Base-by-base conservation (phyloP, 2,113 vertebrate genomes). In the Grammomys surdaster region DNA sequence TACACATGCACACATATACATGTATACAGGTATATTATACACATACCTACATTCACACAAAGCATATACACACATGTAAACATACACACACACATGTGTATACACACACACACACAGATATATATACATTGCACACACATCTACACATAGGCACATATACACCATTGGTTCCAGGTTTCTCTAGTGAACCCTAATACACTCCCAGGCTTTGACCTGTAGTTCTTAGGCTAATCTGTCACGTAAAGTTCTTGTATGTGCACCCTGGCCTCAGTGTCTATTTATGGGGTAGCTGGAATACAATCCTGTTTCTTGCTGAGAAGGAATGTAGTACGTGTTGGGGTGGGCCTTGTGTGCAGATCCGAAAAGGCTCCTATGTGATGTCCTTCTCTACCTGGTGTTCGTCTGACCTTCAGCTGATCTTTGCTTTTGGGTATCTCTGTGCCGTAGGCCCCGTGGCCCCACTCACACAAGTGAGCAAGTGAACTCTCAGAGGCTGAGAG, bases 371-470 rank as follows among this genome's bases (percentile, higher is more conserved):
- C 56, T 12, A 19, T 17, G 8, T 48, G 11, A 48, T 13, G 40
- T 19, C 28, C 63, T 46, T 86, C 36, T 40, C 36, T 17, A 6
- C 46, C 28, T 40, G 4, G 7, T 6, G 5, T 20, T 14, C 0
- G 2, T 10, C 1, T 0, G 3, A 7, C 1, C 4, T 12, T 58
- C 67, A 1, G 33, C 33, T 7, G 40, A 9, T 36, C 40, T 46
- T 56, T 9, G 5, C 0, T 43, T 16, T 17, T 31, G 87, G 20
- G 1, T 51, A 28, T 19, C 16, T 26, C 46, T 40, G 8, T 16
- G 3, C 28, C 0, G 0, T 5, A 7, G 43, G 22, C 36, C 20
- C 40, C 3, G 43, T 5, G 40, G 22, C 16, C 33, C 60, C 67
- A 40, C 11, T 60, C 36, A 78, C 26, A 82, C 54, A 48, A 40